Evolutionary conservation across 1,140 invertebrate species (phyloP).

Genomic region (Tetramorium simillimum): DNA sequence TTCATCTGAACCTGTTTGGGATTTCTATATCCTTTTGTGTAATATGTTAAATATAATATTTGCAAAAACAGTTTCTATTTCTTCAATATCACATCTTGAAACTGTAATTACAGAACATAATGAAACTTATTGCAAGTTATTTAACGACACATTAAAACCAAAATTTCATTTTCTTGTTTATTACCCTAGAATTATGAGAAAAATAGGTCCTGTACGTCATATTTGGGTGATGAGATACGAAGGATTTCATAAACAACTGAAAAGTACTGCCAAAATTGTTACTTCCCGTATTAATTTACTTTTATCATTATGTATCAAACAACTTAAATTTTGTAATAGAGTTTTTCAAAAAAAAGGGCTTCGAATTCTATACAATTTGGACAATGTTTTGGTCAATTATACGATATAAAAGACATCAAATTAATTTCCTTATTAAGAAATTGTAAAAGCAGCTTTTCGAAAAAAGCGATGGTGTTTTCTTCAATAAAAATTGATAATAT

Average conservation of each 20-base stretch:
- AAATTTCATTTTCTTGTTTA: conserved; percentile 10
- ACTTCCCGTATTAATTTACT: neutral
- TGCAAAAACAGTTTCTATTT: neutral
- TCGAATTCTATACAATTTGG: neutral
- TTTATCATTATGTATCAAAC: neutral
- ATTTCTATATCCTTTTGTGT: conserved; percentile 5
- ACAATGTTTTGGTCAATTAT: neutral
- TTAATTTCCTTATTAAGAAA: neutral
- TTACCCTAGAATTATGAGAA: neutral
- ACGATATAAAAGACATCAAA: conserved; percentile 3
- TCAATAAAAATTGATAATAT: neutral
- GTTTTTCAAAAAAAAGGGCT: neutral
- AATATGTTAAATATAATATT: neutral
- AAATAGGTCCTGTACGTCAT: neutral
- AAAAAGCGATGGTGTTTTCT: neutral
- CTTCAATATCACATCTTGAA: neutral
- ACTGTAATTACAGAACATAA: conserved; percentile 4
- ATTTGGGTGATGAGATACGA: conserved; percentile 20
- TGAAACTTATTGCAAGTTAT: neutral
- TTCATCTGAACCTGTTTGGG: neutral
- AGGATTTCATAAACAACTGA: conserved; percentile 12
- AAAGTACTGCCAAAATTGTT: conserved; percentile 2
- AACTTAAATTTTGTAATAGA: neutral
- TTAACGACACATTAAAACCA: neutral
- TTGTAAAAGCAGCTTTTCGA: neutral